Conservation (phyloP, 2,113 vertebrate species). For the Cyphomyrus plagiostoma region DNA sequence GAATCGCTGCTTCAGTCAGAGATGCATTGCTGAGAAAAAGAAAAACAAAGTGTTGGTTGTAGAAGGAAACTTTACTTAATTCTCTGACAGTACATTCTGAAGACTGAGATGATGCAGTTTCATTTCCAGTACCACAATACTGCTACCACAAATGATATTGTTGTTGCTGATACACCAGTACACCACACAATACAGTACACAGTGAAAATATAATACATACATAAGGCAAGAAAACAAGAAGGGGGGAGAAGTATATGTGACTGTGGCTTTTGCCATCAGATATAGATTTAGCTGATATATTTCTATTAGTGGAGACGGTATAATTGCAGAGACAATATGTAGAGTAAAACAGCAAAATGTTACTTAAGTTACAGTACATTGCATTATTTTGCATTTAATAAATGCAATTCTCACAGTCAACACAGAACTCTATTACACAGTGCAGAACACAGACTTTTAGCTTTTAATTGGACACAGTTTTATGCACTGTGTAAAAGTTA, state of each 20-base stretch:
- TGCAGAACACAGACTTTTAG: background rate
- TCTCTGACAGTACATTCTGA: background rate
- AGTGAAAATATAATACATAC: background rate
- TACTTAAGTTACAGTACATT: background rate
- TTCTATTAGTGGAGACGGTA: background rate
- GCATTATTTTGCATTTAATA: background rate
- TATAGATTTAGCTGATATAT: background rate
- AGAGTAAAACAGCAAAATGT: background rate
- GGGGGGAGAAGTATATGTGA: background rate
- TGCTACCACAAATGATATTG: background rate
- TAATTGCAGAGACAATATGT: slow-evolving; percentile 3
- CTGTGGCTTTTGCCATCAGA: background rate
- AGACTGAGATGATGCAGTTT: background rate
- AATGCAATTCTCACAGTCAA: background rate
- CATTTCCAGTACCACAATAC: background rate
- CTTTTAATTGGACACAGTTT: background rate
- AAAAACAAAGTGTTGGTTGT: slow-evolving; percentile 5
- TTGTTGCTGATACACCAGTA: background rate
- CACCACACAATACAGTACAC: background rate
- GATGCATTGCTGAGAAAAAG: background rate
- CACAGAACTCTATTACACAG: background rate
- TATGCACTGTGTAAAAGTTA: background rate
- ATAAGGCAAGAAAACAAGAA: background rate
- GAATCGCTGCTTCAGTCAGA: background rate
- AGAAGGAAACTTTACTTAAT: background rate